A percentile compares a stretch with the other conserved stretches of the same genome.
Evolutionary conservation across 2,888 invertebrate species (phyloP).

Genomic region (Cantharis nigra): DNA sequence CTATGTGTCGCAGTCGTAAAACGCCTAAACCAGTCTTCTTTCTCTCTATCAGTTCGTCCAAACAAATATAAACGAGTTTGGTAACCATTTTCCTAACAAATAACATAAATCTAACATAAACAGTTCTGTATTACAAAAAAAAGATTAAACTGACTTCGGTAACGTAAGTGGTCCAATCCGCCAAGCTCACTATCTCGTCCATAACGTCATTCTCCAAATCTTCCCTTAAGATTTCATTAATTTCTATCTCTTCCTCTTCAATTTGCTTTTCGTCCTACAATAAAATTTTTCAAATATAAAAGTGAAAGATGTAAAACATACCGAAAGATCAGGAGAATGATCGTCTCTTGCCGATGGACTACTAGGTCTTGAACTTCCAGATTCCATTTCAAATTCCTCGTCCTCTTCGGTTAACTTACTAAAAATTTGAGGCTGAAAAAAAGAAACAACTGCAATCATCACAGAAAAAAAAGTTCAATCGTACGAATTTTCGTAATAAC

Average conservation of each 20-base stretch:
- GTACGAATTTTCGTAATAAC: background rate
- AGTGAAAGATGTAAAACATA: constrained; percentile 19
- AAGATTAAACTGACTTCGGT: constrained; percentile 15
- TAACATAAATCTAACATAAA: background rate
- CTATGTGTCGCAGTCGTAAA: constrained; percentile 45
- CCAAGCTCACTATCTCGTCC: constrained; percentile 34
- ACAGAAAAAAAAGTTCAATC: background rate
- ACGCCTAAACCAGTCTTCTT: constrained; percentile 81
- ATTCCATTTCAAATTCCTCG: constrained; percentile 45
- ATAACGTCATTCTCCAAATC: constrained; percentile 21
- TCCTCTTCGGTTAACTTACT: constrained; percentile 48
- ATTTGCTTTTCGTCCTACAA: constrained; percentile 34
- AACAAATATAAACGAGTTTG: constrained; percentile 56
- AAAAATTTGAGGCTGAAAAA: constrained; percentile 45
- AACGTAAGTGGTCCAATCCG: constrained; percentile 39
- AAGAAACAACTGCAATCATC: background rate
- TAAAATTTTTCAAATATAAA: background rate
- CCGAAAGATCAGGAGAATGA: constrained; percentile 33
- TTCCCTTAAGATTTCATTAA: constrained; percentile 29
- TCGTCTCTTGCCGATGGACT: constrained; percentile 41
- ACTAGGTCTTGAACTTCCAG: constrained; percentile 44
- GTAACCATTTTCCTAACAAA: constrained; percentile 36
- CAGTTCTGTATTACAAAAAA: background rate
- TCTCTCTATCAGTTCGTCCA: constrained; percentile 84
- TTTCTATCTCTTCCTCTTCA: constrained; percentile 27